These are phyloP conservation scores for Artemia sp. DNA, from an alignment of 2,888 invertebrate genomes.

Conservation along the genomic window DNA sequence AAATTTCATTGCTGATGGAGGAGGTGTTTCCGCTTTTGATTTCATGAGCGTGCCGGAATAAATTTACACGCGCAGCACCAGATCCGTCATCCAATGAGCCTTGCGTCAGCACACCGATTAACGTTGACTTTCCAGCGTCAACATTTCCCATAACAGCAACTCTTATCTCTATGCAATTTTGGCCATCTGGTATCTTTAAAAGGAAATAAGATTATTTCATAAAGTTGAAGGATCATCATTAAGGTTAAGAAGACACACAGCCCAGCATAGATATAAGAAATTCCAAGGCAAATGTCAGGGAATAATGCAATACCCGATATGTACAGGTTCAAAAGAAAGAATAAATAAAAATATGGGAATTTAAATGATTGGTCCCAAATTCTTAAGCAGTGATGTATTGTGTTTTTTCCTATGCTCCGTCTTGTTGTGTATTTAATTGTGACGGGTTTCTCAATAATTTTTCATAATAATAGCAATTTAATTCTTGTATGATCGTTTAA, in stretches of 20 bases:
- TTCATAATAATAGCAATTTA: too few species aligned
- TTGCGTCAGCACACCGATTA: constrained; percentile 86
- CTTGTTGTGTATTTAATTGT: too few species aligned
- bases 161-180: constrained; percentile 70
- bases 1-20: constrained; percentile 73
- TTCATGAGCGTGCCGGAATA: constrained; percentile 83
- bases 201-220: constrained; percentile 6
- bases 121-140: constrained; percentile 91
- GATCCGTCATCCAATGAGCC: constrained; percentile 89
- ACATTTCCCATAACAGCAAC: constrained; percentile 87
- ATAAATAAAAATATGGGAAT: too few species aligned
- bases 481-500: too few species aligned
- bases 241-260: too few species aligned
- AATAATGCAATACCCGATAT: neutral
- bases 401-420: too few species aligned
- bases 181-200: constrained; percentile 52
- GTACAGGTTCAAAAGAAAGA: too few species aligned
- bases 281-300: too few species aligned
- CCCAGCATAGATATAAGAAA: too few species aligned
- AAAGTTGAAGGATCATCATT: neutral
- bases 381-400: too few species aligned
- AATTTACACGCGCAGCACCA: constrained; percentile 81
- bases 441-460: too few species aligned
- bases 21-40: constrained; percentile 84
- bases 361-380: too few species aligned